These are phyloP conservation scores for Sturmia bella DNA, from an alignment of 2,888 invertebrate species.

Conservation along the genomic window DNA sequence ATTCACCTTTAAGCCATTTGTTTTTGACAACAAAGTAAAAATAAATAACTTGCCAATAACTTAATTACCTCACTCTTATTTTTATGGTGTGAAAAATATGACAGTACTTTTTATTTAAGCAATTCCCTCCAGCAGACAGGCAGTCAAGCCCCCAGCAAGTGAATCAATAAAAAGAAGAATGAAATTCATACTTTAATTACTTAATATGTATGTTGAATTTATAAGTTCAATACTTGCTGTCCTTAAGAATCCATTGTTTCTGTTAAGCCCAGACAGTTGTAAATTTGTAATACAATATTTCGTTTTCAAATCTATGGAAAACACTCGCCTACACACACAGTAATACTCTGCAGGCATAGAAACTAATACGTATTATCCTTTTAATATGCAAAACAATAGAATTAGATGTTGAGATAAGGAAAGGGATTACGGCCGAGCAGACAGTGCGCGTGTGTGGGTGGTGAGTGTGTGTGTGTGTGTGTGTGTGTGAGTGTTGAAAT, in stretches of 20 bases:
- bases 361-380: constrained; percentile 54
- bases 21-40: constrained; percentile 27
- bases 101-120: background rate
- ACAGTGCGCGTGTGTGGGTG: constrained; percentile 12
- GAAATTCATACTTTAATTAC: constrained; percentile 56
- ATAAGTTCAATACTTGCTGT: constrained; percentile 13
- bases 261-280: constrained; percentile 53
- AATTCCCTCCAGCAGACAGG: constrained; percentile 6
- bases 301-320: constrained; percentile 43
- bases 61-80: constrained; percentile 9
- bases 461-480: background rate
- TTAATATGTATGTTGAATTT: constrained; percentile 9
- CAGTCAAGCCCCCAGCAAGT: background rate
- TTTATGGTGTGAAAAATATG: constrained; percentile 29
- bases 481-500: background rate
- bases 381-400: constrained; percentile 44
- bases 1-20: background rate
- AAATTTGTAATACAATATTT: constrained; percentile 56
- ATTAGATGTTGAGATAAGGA: constrained; percentile 17
- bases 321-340: background rate
- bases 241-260: constrained; percentile 26
- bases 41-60: constrained; percentile 46
- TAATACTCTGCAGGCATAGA: constrained; percentile 8
- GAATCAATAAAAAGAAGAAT: constrained; percentile 1
- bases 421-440: constrained; percentile 38